Conservation (phyloP, 2,888 invertebrate genomes). For the Phania funesta region DNA sequence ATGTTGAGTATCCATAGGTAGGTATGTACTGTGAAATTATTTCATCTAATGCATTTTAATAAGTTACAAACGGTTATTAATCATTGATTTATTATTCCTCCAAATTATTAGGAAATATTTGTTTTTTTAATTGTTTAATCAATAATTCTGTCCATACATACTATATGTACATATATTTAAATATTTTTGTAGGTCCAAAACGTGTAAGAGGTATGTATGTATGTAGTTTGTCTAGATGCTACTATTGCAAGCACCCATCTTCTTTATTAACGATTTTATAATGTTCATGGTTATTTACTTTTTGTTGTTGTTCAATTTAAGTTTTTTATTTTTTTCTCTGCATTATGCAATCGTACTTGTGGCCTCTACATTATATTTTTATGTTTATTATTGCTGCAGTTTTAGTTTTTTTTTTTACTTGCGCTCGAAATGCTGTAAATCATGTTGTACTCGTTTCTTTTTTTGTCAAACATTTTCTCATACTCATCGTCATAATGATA, state of each 20-base stretch:
- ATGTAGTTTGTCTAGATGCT: too few species aligned
- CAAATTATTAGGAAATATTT: not conserved
- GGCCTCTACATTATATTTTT: constrained; percentile 59
- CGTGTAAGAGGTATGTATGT: too few species aligned
- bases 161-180: not conserved
- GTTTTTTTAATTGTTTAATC: constrained; percentile 22
- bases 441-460: constrained; percentile 55
- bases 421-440: constrained; percentile 55
- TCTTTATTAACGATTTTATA: constrained; percentile 26
- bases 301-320: constrained; percentile 9
- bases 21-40: constrained; percentile 31
- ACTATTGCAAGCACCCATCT: constrained; percentile 30
- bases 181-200: constrained; percentile 9
- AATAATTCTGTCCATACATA: constrained; percentile 14
- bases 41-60: constrained; percentile 60
- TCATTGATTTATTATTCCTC: not conserved
- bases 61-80: not conserved
- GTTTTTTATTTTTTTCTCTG: constrained; percentile 26
- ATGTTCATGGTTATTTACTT: constrained; percentile 47
- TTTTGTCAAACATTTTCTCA: constrained; percentile 25
- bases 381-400: constrained; percentile 42
- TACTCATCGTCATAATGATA: constrained; percentile 23
- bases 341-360: constrained; percentile 60
- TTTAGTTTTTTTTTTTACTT: constrained; percentile 35
- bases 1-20: not conserved